Evolutionary conservation across 2,888 invertebrate species (phyloP), one percentile per base, ranked within the genome.

Genomic region (Idaea dimidiata): DNA sequence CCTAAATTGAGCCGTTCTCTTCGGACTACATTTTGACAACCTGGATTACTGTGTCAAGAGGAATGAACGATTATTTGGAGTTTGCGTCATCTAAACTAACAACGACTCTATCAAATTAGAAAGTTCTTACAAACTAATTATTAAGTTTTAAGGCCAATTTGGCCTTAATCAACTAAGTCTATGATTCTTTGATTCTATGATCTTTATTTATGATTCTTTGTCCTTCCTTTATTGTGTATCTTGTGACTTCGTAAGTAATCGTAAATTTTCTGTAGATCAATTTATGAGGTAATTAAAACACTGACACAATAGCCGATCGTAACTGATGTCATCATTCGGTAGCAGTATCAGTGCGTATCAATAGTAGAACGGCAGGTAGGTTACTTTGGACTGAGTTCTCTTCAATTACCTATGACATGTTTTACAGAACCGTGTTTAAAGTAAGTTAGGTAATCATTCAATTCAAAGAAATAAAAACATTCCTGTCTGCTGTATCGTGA

Each of bases 401-500:
- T 33, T 7, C 33, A 14, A 1, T 7, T 33, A 14, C 14, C 7
- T 43, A 8, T 43, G 14, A 10, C 14, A 33, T 33, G 43, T 43
- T 43, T 43, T 43, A 43, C 43, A 24, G 24, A 24, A 1, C 24
- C 5, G 14, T 43, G 43, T 43, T 43, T 43, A 43, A 43, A 7
- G 8, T 43, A 43, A 10, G 14, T 43, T 43, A 43, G 32, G 3
- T 14, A 43, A 14, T 43, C 10, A 43, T 43, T 43, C 10, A 43
- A 43, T 43, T 43, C 7, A 43, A 43, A 43, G 43, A 43, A 43
- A 43, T 43, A 43, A 43, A 43, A 43, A 43, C 43, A 43, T 43
- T 43, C 43, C 43, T 60, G 65, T 68, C 67, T 69, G 66, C 61
- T 66, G 71, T 69, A 71, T 76, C 78, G 82, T 83, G 84, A 83